Base-by-base conservation (phyloP, 2,888 invertebrate genomes). In the Phortica okadai region DNA sequence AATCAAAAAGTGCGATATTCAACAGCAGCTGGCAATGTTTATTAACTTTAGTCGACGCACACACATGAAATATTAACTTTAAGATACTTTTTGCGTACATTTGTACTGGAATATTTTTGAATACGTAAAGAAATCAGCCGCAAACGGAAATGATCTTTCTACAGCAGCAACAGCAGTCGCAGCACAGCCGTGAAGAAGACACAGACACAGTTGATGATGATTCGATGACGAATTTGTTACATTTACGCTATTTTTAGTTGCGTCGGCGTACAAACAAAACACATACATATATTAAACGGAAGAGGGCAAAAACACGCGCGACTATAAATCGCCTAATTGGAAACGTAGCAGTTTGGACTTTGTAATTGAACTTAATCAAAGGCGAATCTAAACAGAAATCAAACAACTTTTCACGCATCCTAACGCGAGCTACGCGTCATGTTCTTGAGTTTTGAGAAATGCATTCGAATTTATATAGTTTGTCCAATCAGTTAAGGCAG, bases 221-320 rank as follows among this genome's bases (percentile, higher is more conserved):
- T 69, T 69, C 41, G 16, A 69, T 69, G 50, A 45, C 62, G 62
- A 62, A 62, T 62, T 62, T 62, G 62, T 62, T 25, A 25, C 45
- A 45, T 69, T 69, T 69, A 7, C 3, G 10, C 69, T 69, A 69
- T 69, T 42, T 69, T 69, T 69, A 69, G 69, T 16, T 62, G 62
- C 62, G 25, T 25, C 62, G 62, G 21, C 10, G 21, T 25, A 62
- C 25, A 62, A 25, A 62, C 25, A 62, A 62, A 62, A 62, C 2
- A 56, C 14, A 8, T 6, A 56, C 3, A 33, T 33, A 33, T 50
- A 50, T 11, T 50, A 8, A 50, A 11, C 50, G 50, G 50, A 3
- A 50, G 33, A 33, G 33, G 33, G 33, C 33, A 33, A 33, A 33
- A 33, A 33, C 33, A 50, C 50, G 8, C 8, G 50, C 8, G 50